phyloP scores from a whole-genome alignment of 2,113 vertebrate genomes.

The Sorex araneus region DNA sequence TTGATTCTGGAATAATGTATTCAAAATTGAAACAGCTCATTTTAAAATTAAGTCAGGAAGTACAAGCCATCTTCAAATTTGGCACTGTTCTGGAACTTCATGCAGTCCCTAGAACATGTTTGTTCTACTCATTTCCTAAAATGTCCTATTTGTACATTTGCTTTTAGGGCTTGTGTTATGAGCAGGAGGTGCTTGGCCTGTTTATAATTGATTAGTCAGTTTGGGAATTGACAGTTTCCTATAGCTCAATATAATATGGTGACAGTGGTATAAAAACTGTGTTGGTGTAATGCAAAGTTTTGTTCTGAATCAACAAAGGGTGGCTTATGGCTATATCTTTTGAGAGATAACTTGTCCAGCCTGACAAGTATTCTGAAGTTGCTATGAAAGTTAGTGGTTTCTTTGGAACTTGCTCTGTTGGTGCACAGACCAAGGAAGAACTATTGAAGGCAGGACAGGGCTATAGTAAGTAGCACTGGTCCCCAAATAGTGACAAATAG shows the following conservation, averaged over 20 bases:
- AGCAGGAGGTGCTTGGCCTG: constrained; percentile 58
- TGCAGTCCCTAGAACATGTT: constrained; percentile 55
- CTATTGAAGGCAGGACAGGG: neutral
- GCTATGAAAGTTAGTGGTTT: too few species aligned
- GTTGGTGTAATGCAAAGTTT: neutral
- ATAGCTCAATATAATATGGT: neutral
- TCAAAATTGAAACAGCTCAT: constrained; percentile 61
- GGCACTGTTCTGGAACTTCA: constrained; percentile 14
- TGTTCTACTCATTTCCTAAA: constrained; percentile 63
- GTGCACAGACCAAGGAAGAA: neutral
- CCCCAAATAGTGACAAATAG: neutral
- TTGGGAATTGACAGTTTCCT: constrained; percentile 16
- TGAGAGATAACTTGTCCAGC: neutral
- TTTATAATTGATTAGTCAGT: neutral
- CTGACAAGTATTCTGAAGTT: neutral
- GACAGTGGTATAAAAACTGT: neutral
- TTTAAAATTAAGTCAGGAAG: constrained; percentile 58
- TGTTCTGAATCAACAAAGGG: neutral
- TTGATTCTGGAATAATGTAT: constrained; percentile 55
- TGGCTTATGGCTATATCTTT: neutral
- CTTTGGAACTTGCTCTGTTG: neutral
- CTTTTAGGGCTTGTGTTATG: neutral
- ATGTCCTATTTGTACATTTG: constrained; percentile 45
- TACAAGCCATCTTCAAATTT: constrained; percentile 57
- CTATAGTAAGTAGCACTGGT: neutral